Conservation (phyloP, 2,797 vertebrate species). For the Micropoecilia bifurca region DNA sequence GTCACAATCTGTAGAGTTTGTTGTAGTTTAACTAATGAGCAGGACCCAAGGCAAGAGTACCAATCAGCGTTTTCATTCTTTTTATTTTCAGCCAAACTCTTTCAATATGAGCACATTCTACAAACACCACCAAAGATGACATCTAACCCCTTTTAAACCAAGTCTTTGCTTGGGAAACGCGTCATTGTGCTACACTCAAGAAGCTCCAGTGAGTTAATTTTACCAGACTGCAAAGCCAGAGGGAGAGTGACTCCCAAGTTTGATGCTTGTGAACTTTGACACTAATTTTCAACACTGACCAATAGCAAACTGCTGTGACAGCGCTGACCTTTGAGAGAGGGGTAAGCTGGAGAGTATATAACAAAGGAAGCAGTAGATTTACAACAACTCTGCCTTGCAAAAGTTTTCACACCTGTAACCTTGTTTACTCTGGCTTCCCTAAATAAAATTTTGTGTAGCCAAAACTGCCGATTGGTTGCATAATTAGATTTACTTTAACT, state of each 20-base stretch:
- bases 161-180: neutral
- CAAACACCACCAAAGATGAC: neutral
- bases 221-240: neutral
- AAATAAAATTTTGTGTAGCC: neutral
- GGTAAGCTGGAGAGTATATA: neutral
- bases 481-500: neutral
- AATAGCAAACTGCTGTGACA: conserved; percentile 6
- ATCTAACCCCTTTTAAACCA: neutral
- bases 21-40: conserved; percentile 44
- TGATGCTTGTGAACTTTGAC: conserved; percentile 7
- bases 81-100: conserved; percentile 7
- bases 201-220: neutral
- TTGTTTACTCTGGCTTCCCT: neutral
- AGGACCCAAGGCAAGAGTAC: conserved; percentile 44
- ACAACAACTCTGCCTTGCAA: no score
- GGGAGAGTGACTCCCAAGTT: neutral
- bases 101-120: neutral
- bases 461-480: neutral
- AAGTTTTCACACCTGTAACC: neutral
- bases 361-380: neutral
- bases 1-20: conserved; percentile 13
- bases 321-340: conserved; percentile 12
- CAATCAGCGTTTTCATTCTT: conserved; percentile 3
- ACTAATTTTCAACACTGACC: neutral
- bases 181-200: neutral